Conservation (phyloP, 2,113 vertebrate species). For the Meleagris gallopavo region DNA sequence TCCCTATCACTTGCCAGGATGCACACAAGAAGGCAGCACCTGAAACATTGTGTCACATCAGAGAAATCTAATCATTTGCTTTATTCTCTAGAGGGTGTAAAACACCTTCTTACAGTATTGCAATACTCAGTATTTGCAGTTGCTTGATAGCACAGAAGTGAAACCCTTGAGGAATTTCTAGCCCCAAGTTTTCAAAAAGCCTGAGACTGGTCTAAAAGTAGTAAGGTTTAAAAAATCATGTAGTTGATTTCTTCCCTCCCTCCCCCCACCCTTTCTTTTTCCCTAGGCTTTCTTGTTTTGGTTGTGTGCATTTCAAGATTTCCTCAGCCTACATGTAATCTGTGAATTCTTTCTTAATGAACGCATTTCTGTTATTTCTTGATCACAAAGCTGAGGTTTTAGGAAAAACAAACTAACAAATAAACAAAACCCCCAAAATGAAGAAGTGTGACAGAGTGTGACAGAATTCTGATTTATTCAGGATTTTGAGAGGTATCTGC, state of each 20-base stretch:
- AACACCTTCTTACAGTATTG: neutral
- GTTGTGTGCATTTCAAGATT: neutral
- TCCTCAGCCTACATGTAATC: neutral
- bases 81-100: constrained; percentile 13
- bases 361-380: neutral
- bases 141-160: neutral
- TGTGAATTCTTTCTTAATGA: neutral
- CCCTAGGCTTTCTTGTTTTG: neutral
- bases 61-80: constrained; percentile 40
- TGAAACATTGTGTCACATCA: constrained; percentile 13
- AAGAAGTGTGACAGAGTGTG: neutral
- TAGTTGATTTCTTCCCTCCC: rapidly evolving
- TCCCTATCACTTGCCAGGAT: constrained; percentile 33
- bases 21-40: constrained; percentile 17
- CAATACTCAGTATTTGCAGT: neutral
- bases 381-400: neutral
- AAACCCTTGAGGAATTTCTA: neutral
- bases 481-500: neutral
- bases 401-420: neutral
- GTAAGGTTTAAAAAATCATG: neutral
- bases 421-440: neutral
- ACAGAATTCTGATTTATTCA: neutral
- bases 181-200: neutral
- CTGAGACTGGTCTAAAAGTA: neutral
- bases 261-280: too few relatives aligned